Percentiles rank a stretch among this genome's conserved stretches.
These are phyloP conservation scores for Orchestes rusci DNA, from an alignment of 2,888 invertebrate genomes.

Conservation along the genomic window DNA sequence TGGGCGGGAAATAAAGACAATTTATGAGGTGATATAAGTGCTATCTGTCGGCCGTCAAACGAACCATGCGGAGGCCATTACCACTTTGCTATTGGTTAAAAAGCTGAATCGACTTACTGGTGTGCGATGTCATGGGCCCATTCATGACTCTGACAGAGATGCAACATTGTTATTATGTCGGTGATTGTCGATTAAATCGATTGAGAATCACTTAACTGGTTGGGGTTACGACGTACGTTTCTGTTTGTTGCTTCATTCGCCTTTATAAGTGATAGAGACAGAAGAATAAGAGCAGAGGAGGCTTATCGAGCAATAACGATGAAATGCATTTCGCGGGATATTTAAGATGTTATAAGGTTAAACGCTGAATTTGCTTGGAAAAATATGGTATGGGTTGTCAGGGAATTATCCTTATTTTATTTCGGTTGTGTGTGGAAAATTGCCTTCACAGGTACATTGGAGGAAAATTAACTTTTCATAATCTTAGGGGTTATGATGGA, in stretches of 20 bases:
- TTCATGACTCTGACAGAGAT: not conserved
- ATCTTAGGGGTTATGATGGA: too few relatives aligned
- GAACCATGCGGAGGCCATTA: conserved; percentile 53
- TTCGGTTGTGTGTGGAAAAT: too few relatives aligned
- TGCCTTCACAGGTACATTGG: too few relatives aligned
- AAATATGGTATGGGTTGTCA: conserved; percentile 33
- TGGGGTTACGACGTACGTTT: conserved; percentile 38
- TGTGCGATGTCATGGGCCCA: conserved; percentile 2
- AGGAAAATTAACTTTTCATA: too few relatives aligned
- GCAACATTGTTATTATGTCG: conserved; percentile 39
- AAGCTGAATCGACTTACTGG: conserved; percentile 30
- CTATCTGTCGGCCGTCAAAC: conserved; percentile 51
- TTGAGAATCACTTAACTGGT: conserved; percentile 33
- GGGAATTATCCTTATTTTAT: conserved; percentile 25
- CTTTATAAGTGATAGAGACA: conserved; percentile 23
- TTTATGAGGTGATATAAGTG: conserved; percentile 49
- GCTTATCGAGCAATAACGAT: conserved; percentile 27
- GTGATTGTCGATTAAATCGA: conserved; percentile 47
- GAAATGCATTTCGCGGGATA: conserved; percentile 40
- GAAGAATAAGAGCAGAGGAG: too few relatives aligned
- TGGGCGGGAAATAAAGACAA: conserved; percentile 53
- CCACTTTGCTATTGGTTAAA: conserved; percentile 51
- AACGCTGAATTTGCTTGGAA: conserved; percentile 33
- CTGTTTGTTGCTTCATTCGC: conserved; percentile 27
- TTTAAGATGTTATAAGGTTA: conserved; percentile 41